Conservation (phyloP, 1,140 invertebrate genomes). For the Drosophila trapezifrons region DNA sequence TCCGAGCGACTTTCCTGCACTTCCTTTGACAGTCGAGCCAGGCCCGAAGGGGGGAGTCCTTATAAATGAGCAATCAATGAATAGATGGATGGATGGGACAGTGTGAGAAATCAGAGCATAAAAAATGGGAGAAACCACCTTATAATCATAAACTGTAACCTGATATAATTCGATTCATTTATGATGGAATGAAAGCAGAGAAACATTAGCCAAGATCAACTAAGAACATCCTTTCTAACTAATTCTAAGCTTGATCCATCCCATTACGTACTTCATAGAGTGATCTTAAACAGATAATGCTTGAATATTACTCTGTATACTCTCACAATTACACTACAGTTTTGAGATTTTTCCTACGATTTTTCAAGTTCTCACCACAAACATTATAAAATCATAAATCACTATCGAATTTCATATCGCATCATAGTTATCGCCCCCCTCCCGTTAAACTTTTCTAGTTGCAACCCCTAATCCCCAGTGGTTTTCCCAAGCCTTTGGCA, state of each 20-base stretch:
- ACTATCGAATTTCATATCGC: slow-evolving; percentile 22
- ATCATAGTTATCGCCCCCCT: slow-evolving; percentile 11
- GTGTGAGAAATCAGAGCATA: slow-evolving; percentile 53
- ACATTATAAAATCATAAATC: slow-evolving; percentile 41
- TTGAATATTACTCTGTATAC: neutral
- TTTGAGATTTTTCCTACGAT: neutral
- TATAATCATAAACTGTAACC: slow-evolving; percentile 6
- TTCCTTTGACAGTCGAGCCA: slow-evolving; percentile 26
- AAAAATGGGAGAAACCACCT: slow-evolving; percentile 38
- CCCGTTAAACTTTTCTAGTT: slow-evolving; percentile 20
- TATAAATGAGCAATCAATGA: slow-evolving; percentile 67
- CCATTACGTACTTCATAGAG: neutral
- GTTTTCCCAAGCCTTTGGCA: slow-evolving; percentile 26
- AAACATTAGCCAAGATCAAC: neutral
- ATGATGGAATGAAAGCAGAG: neutral
- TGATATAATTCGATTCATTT: slow-evolving; percentile 20
- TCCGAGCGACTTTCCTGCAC: slow-evolving; percentile 14
- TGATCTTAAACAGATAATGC: neutral
- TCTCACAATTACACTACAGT: neutral
- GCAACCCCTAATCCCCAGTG: slow-evolving; percentile 30
- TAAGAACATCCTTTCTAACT: neutral
- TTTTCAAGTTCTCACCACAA: slow-evolving; percentile 10
- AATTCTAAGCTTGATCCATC: neutral
- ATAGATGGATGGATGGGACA: slow-evolving; percentile 30
- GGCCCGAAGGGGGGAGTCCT: slow-evolving; percentile 14